Evolutionary conservation across 2,113 vertebrate species (phyloP), one percentile per base, ranked within the genome.

Genomic region (Stomatorhinus ivindoensis): DNA sequence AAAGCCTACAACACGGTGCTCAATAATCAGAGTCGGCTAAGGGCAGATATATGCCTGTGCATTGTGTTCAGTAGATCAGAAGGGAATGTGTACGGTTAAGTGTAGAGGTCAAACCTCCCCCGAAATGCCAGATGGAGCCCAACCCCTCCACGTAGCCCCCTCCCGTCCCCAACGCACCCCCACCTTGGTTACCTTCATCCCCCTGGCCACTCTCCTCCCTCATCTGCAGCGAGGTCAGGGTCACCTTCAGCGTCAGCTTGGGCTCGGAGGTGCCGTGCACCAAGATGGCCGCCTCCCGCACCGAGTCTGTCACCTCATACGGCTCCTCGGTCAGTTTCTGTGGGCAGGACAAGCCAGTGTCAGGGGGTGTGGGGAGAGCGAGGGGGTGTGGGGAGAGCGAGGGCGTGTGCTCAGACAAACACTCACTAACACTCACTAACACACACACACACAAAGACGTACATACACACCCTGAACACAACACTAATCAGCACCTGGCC

Each of bases 261-360:
- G 98, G 98, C 87, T 99, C 97, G 91, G 97, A 95, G 89, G 96
- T 96, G 88, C 96, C 97, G 93, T 90, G 95, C 93, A 99, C 96
- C 94, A 99, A 93, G 94, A 99, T 96, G 96, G 98, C 97, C 3
- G 98, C 98, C 92, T 99, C 97, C 21, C 97, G 96, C 92, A 95
- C 90, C 92, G 96, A 97, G 93, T 97, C 95, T 48, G 96, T 96
- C 93, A 99, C 96, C 90, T 98, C 96, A 65, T 98, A 99, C 91
- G 97, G 97, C 92, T 99, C 98, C 93, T 98, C 97, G 92, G 98
- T 97, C 93, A 99, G 96, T 95, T 99, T 99, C 98, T 99, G 96
- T 94, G 95, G 94, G 65, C 94, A 92, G 95, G 51, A 92, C 69
- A 88, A 27, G 24, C 19, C 69, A 9, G 31, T 17, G 51, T 82